phyloP scores from a whole-genome alignment of 2,113 vertebrate species.

The Syrmaticus mikado region DNA sequence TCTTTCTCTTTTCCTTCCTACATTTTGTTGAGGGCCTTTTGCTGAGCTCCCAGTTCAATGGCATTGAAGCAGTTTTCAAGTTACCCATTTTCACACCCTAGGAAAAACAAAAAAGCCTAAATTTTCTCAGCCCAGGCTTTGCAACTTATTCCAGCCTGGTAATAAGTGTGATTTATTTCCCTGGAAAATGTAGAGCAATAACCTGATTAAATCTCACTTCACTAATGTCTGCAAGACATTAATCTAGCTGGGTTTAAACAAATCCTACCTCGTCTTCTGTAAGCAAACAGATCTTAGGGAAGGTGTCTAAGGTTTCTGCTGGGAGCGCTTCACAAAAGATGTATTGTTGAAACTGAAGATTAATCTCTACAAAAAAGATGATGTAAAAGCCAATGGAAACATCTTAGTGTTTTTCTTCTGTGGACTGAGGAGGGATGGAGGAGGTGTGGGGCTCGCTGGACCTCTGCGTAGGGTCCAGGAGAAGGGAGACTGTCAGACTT shows the following conservation, averaged over 20 bases:
- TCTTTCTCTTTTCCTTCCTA: not conserved
- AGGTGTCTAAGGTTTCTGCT: constrained; percentile 74
- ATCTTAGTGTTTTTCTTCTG: constrained; percentile 66
- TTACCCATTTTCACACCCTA: not conserved
- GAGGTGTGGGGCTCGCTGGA: constrained; percentile 25
- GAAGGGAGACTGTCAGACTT: constrained; percentile 18
- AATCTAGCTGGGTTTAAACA: constrained; percentile 69
- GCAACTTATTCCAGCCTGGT: constrained; percentile 43
- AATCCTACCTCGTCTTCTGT: constrained; percentile 70
- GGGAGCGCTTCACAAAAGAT: constrained; percentile 68
- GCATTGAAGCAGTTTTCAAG: constrained; percentile 20
- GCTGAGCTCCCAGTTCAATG: not conserved
- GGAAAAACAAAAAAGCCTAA: not conserved
- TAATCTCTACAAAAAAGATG: constrained; percentile 60
- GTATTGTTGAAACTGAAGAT: constrained; percentile 69
- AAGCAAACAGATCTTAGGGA: constrained; percentile 72
- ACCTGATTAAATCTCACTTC: constrained; percentile 69
- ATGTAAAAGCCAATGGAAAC: constrained; percentile 66
- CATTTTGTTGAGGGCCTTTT: not conserved
- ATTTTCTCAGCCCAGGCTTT: constrained; percentile 34
- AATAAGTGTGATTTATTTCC: constrained; percentile 69
- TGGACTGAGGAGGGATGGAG: constrained; percentile 45
- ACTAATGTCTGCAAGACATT: constrained; percentile 73
- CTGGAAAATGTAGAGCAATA: constrained; percentile 67
- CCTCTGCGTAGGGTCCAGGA: constrained; percentile 10